These are phyloP conservation scores for Saccopteryx leptura DNA, from an alignment of 2,113 vertebrate species.

Conservation along the genomic window DNA sequence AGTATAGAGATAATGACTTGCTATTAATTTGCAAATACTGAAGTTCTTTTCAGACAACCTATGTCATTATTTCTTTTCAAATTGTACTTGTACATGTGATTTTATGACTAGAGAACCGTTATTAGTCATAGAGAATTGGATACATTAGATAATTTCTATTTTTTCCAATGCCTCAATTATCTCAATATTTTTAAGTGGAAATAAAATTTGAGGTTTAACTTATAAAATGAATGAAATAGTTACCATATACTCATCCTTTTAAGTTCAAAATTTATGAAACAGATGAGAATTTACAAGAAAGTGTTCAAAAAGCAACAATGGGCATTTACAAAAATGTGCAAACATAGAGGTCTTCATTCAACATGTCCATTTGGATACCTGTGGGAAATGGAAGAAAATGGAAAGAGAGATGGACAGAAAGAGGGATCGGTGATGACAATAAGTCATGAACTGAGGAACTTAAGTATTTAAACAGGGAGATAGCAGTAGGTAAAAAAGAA, in stretches of 20 bases:
- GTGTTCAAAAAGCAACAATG: not conserved
- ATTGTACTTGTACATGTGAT: not conserved
- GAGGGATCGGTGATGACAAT: not conserved
- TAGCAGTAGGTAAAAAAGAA: not conserved
- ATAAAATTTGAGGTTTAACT: conserved; percentile 37
- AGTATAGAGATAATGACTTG: not conserved
- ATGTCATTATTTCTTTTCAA: not conserved
- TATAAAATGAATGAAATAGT: not conserved
- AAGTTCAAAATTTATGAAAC: not conserved
- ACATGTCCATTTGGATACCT: not conserved
- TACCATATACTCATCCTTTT: not conserved
- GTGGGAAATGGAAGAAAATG: not conserved
- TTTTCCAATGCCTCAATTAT: not conserved
- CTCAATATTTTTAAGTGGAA: conserved; percentile 37
- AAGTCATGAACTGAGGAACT: not conserved
- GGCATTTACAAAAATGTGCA: not conserved
- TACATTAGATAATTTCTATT: conserved; percentile 10
- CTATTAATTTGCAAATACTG: conserved; percentile 33
- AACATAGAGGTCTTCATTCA: not conserved
- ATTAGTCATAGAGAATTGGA: not conserved
- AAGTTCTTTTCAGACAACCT: conserved; percentile 38
- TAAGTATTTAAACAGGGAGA: not conserved
- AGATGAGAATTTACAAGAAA: not conserved
- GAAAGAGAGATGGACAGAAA: not conserved
- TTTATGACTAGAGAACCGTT: not conserved